A percentile compares a stretch with the other conserved stretches of the same genome.
Evolutionary conservation across 2,888 invertebrate species (phyloP).

Genomic region (Andrena bicolor): DNA sequence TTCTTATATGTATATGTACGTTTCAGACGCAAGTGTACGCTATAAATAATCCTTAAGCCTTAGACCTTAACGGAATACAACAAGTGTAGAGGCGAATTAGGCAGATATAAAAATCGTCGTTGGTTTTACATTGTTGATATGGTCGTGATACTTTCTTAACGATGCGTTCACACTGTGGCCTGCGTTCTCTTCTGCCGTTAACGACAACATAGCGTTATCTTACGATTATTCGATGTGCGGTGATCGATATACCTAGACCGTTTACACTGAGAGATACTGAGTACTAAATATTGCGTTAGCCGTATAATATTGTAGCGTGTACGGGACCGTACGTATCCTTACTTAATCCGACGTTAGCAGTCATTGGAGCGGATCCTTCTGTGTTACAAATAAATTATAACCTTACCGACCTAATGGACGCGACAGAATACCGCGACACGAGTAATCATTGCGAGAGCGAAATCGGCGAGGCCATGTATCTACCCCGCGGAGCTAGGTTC

Average conservation of each 20-base stretch:
- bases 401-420: constrained; percentile 79
- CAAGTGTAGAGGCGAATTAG: constrained; percentile 57
- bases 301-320: constrained; percentile 69
- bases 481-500: no score
- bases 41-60: constrained; percentile 69
- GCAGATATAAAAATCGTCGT: constrained; percentile 62
- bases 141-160: constrained; percentile 73
- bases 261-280: constrained; percentile 66
- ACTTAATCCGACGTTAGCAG: constrained; percentile 55
- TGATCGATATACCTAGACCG: constrained; percentile 64
- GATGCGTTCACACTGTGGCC: constrained; percentile 49
- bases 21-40: constrained; percentile 65
- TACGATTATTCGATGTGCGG: constrained; percentile 75
- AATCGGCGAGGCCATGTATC: background rate
- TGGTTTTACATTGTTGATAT: constrained; percentile 68
- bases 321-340: constrained; percentile 61
- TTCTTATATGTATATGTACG: constrained; percentile 43
- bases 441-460: constrained; percentile 66
- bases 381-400: constrained; percentile 76
- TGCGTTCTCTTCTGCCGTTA: constrained; percentile 26
- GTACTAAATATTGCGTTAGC: constrained; percentile 73
- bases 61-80: constrained; percentile 57
- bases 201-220: constrained; percentile 42
- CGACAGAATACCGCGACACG: constrained; percentile 73
- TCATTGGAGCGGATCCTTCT: constrained; percentile 69